Percentiles rank a stretch among this genome's conserved stretches.
Evolutionary conservation across 2,113 vertebrate species (phyloP).

Genomic region (Conger conger): DNA sequence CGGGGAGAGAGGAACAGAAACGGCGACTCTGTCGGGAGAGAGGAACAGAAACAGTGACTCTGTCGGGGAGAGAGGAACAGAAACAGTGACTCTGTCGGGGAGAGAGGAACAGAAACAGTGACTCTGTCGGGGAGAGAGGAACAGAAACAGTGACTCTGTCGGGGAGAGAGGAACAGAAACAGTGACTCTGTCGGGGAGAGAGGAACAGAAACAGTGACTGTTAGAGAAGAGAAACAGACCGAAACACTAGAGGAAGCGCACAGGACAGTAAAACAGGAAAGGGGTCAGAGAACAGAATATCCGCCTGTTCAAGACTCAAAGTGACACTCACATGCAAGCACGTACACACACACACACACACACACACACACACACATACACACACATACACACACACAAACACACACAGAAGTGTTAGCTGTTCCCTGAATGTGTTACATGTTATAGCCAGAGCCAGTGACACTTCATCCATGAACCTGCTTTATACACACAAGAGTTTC

Average conservation of each 20-base stretch:
- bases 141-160: background rate
- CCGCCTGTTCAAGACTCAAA: background rate
- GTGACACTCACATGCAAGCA: background rate
- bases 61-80: background rate
- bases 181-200: background rate
- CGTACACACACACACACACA: background rate
- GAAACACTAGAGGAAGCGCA: background rate
- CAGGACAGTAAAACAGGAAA: constrained; percentile 3
- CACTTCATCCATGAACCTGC: too few species aligned
- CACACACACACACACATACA: background rate
- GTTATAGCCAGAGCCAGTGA: too few species aligned
- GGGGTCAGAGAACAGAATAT: background rate
- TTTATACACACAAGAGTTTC: too few species aligned
- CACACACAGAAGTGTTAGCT: too few species aligned
- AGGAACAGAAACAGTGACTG: too few species aligned
- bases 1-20: background rate
- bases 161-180: background rate
- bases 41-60: background rate
- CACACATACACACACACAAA: background rate
- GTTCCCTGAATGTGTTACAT: too few species aligned
- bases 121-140: background rate
- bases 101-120: background rate
- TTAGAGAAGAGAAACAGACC: too few species aligned
- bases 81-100: background rate
- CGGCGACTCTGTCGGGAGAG: background rate